A percentile compares a stretch with the other conserved stretches of the same genome.
These are phyloP conservation scores for Megalops cyprinoides DNA, from an alignment of 2,797 vertebrate genomes.

Conservation along the genomic window DNA sequence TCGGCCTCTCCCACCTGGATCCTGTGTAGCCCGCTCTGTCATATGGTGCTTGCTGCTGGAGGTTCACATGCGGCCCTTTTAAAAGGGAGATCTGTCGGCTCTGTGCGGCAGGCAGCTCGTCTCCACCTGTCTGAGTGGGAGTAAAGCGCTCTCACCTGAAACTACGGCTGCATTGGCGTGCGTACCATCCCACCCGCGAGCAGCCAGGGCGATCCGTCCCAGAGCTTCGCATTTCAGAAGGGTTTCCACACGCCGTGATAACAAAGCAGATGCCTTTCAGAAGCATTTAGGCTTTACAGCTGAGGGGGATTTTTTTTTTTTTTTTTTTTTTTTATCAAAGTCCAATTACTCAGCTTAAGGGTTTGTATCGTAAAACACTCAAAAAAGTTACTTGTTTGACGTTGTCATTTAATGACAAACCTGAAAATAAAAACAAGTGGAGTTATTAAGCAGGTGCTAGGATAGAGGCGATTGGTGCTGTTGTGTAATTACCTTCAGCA, in stretches of 20 bases:
- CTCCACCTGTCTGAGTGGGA: background rate
- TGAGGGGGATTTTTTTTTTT: too few relatives aligned
- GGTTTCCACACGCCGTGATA: background rate
- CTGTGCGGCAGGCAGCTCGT: background rate
- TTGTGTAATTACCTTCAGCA: too few relatives aligned
- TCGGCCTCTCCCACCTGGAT: conserved; percentile 34
- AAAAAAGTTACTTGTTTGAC: too few relatives aligned
- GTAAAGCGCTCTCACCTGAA: background rate
- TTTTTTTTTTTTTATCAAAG: too few relatives aligned
- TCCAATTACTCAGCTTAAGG: too few relatives aligned
- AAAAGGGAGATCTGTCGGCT: background rate
- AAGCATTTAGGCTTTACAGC: too few relatives aligned
- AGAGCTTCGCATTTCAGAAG: background rate
- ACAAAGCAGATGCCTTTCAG: too few relatives aligned
- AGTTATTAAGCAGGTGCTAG: too few relatives aligned
- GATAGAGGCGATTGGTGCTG: too few relatives aligned
- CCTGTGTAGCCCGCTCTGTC: background rate
- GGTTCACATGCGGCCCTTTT: background rate
- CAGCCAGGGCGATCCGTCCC: background rate
- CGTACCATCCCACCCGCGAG: background rate
- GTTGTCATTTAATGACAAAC: too few relatives aligned
- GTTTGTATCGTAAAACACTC: too few relatives aligned
- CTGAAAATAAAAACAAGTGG: too few relatives aligned
- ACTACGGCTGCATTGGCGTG: background rate
- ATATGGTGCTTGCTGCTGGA: background rate